Base-by-base conservation (phyloP, 2,888 invertebrate genomes). In the Esperia sulphurella region DNA sequence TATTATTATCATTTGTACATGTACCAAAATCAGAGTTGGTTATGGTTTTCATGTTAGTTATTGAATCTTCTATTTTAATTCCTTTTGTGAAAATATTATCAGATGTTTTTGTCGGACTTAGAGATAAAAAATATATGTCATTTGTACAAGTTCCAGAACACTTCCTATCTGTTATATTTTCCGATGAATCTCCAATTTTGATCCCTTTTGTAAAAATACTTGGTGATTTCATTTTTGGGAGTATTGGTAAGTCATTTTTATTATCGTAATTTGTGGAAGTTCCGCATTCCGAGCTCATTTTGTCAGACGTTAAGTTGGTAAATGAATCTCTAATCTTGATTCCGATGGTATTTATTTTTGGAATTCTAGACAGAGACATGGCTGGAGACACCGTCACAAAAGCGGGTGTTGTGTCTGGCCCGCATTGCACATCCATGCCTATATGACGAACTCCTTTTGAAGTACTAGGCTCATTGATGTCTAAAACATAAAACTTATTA, bases 401-500 rank as follows among this genome's bases (percentile, higher is more conserved):
- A 28, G 55, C 49, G 0, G 65, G 57, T 4, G 63, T 55, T n/a
- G 55, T 44, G 48, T 87, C 87, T 7, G 86, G 75, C 10, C 88
- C 86, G 56, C 89, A 89, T 57, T 88, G 88, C 3, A 75, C 83
- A 55, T 88, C 87, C 63, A 75, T 77, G 47, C 74, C 72, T 21
- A 75, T 50, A 53, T 81, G 84, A 28, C 83, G 79, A 49, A 88
- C 69, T 28, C 89, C 89, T 68, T 84, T 86, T n/a, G 89, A 89
- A 48, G 89, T 88, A 51, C 82, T 84, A 2, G 89, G 88, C 67
- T 88, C 87, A 53, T 88, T 78, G 51, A 87, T 75, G 71, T 88
- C 88, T 88, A 68, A 43, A 74, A 71, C 12, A 8, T 12, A 10
- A 31, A 12, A 31, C 13, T 12, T 31, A 3, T 14, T 13, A 39